Evolutionary conservation across 1,140 invertebrate species (phyloP).

Genomic region (Metopolophium dirhodum): DNA sequence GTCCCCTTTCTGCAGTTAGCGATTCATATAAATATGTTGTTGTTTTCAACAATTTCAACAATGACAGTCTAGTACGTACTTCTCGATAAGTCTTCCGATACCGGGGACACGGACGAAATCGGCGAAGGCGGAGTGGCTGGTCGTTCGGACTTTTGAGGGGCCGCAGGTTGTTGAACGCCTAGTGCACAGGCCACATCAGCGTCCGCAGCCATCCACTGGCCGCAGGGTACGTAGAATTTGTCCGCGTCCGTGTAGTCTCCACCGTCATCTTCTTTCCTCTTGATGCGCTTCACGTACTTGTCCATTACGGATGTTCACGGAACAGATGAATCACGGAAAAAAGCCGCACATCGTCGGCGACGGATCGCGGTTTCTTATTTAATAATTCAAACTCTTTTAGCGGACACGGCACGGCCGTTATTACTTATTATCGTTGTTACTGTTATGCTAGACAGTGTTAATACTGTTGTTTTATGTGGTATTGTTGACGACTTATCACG

Average conservation of each 20-base stretch:
- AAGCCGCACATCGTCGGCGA: neutral
- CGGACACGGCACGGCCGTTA: neutral
- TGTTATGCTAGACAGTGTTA: neutral
- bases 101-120: neutral
- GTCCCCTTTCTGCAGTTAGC: too few relatives aligned
- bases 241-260: neutral
- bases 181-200: neutral
- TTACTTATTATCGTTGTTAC: neutral
- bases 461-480: neutral
- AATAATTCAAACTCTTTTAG: neutral
- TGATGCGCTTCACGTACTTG: neutral
- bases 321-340: neutral
- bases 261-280: neutral
- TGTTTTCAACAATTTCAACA: neutral
- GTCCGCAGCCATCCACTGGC: neutral
- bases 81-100: neutral
- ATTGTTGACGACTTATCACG: neutral
- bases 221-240: neutral
- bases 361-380: neutral
- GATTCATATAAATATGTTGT: neutral
- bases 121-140: neutral
- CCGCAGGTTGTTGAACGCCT: neutral
- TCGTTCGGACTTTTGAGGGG: neutral
- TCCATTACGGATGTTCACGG: neutral
- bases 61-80: neutral